Evolutionary conservation across 2,113 vertebrate species (phyloP), one percentile per base, ranked within the genome.

Genomic region (Nannospalax galili): DNA sequence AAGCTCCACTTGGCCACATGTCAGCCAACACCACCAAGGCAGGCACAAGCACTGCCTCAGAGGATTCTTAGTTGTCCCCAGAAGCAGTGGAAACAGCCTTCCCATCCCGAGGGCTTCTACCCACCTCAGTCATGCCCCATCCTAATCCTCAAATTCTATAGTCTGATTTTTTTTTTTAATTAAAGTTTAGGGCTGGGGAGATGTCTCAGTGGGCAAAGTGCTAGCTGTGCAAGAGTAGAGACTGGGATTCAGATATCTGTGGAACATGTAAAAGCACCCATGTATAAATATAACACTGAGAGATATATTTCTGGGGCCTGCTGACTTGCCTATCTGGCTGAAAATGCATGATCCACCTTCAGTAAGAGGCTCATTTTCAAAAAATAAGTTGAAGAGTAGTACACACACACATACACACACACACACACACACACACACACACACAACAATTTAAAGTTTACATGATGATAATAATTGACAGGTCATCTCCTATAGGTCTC

Each of bases 1-100:
- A 30, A 80, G 16, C 16, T 14, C 40, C 14, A 19, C 8, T 62
- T 48, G n/a, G 20, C 15, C 7, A 2, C 30, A n/a, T 5, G 12
- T 30, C 37, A 28, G 19, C 17, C 37, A 7, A 35, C 26, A 28
- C 7, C 60, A 64, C 37, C 24, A 48, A 32, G 22, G 1, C 6
- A 65, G 32, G 42, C 45, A 52, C n/a, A 52, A 14, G 1, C 7
- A 70, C 28, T 22, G 17, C 19, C 62, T 48, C 35, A 5, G 6
- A 3, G 2, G 2, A 35, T 69, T 58, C 14, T 4, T 3, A 30
- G 3, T 20, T 42, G 3, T 2, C 15, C 3, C 16, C 14, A 58
- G 24, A 1, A 12, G n/a, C 15, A 64, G 3, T 24, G 28, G 69
- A 40, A 19, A 19, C 2, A 1, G 65, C 10, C 22, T 56, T 56